These are phyloP conservation scores for Drosophila dives DNA, from an alignment of 2,888 invertebrate species.

Conservation along the genomic window DNA sequence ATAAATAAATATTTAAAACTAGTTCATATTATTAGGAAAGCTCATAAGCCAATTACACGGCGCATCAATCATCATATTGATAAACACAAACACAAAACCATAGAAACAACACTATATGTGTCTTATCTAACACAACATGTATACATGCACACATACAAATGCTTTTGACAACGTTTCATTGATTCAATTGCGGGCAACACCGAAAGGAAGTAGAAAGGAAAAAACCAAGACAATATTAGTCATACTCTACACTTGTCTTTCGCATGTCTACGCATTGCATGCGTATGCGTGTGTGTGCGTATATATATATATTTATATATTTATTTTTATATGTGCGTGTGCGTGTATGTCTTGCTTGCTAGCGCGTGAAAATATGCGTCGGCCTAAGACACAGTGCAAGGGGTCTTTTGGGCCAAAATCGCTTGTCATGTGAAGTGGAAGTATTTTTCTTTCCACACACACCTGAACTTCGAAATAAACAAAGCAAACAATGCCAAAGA, in stretches of 20 bases:
- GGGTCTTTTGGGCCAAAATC: constrained; percentile 40
- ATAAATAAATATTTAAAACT: constrained; percentile 38
- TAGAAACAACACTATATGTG: background rate
- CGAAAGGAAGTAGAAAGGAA: constrained; percentile 43
- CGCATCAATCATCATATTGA: constrained; percentile 67
- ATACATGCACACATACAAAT: background rate
- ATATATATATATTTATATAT: background rate
- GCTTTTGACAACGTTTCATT: constrained; percentile 20
- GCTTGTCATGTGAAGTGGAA: constrained; percentile 43
- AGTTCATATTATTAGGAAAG: constrained; percentile 42
- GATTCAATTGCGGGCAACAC: constrained; percentile 37
- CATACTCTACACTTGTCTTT: constrained; percentile 49
- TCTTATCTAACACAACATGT: constrained; percentile 30
- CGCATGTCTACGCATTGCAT: constrained; percentile 20
- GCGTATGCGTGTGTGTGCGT: background rate
- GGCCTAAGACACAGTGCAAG: constrained; percentile 11
- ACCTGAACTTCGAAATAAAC: constrained; percentile 14
- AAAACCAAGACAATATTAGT: constrained; percentile 42
- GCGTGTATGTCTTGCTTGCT: constrained; percentile 15
- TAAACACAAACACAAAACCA: background rate
- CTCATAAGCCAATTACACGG: constrained; percentile 74
- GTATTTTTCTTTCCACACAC: constrained; percentile 17
- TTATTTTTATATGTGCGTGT: background rate
- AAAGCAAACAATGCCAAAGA: constrained; percentile 33
- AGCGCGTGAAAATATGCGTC: constrained; percentile 49